Evolutionary conservation across 2,797 vertebrate genomes (phyloP), one percentile per base, ranked within the genome.

Genomic region (Chaetophractus vellerosus): DNA sequence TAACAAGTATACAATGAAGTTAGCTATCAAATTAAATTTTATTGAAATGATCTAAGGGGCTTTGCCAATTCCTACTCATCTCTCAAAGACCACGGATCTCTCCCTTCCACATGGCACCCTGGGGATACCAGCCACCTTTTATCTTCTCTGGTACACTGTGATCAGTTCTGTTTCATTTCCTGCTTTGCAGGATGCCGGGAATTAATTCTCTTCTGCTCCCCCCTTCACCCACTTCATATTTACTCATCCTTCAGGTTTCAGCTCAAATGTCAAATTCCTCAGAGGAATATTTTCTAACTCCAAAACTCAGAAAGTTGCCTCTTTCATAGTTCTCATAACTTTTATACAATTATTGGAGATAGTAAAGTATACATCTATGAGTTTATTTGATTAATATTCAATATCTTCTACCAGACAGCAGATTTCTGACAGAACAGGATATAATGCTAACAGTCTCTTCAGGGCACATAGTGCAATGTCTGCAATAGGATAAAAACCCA

Each of bases 221-320:
- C 2, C 26, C 33, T 76, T 96, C 76, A 87, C 28, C 38, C 80
- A 31, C n/a, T 90, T 88, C 90, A 75, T 68, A 84, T 97, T 93
- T 96, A 90, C 26, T 48, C 76, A 86, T 57, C 21, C 45, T 45
- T 45, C 45, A 45, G 10, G 5, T 45, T 45, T 45, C 45, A 45
- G 45, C 45, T 45, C 90, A 91, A 89, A 96, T 89, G 69, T 93
- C 64, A 94, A 5, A 66, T 69, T 92, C 55, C 36, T 90, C 61
- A 45, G 57, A 90, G 41, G n/a, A 63, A 52, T 71, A 63, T n/a
- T 87, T 21, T 57, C 48, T 50, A 59, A n/a, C 4, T 80, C 45
- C 75, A 41, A 87, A 63, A 21, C 26, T 63, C 74, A 10, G 4
- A 61, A 71, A 69, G 28, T 69, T 84, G 26, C 18, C 12, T 28